A percentile compares a stretch with the other conserved stretches of the same genome.
phyloP scores from a whole-genome alignment of 2,113 vertebrate species.

The Nesoenas mayeri region DNA sequence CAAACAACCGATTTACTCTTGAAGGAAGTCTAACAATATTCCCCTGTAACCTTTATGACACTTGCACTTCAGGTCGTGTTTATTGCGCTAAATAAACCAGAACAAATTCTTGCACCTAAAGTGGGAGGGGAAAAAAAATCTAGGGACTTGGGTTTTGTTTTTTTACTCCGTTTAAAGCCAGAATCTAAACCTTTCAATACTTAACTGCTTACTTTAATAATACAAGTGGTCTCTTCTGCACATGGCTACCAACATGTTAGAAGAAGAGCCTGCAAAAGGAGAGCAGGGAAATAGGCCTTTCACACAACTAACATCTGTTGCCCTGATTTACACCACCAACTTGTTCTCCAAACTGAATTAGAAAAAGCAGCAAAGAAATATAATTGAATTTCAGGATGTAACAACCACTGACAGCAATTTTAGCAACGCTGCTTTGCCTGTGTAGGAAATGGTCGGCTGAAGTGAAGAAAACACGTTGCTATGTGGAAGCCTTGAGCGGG shows the following conservation, averaged over 20 bases:
- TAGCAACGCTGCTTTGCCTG: background rate
- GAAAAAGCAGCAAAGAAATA: background rate
- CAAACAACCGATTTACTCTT: background rate
- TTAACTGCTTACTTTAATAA: background rate
- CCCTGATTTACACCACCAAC: background rate
- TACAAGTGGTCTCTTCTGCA: background rate
- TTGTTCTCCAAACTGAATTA: background rate
- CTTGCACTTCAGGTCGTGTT: background rate
- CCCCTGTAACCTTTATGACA: background rate
- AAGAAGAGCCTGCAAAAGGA: background rate
- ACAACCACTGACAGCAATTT: background rate
- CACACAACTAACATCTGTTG: background rate
- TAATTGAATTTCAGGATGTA: background rate
- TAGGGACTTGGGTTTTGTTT: background rate
- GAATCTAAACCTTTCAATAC: background rate
- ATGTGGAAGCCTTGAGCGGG: background rate
- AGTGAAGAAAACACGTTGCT: background rate
- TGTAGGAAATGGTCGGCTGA: background rate
- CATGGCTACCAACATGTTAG: background rate
- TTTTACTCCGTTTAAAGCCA: background rate
- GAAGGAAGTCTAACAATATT: background rate
- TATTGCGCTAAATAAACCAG: background rate
- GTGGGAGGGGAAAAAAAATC: background rate
- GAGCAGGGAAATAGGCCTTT: background rate
- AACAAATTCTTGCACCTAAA: background rate